These are phyloP conservation scores for Theodoxus fluviatilis DNA, from an alignment of 2,888 invertebrate species.

Conservation along the genomic window DNA sequence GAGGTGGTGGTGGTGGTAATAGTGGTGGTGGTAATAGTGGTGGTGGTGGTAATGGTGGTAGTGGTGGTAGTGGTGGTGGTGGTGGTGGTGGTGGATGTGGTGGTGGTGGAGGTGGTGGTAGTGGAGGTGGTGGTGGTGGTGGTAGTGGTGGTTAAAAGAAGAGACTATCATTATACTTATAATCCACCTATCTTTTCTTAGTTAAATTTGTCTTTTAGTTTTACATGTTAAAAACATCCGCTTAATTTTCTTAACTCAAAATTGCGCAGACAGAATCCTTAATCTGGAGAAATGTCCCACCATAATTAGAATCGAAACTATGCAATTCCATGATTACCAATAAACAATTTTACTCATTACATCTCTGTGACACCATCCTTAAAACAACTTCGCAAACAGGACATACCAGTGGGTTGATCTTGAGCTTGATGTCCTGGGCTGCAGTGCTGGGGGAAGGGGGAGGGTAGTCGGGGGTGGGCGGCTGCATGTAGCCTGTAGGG, in stretches of 20 bases:
- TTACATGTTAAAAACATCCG: too few species aligned
- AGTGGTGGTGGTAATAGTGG: not conserved
- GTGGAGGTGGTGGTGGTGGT: not conserved
- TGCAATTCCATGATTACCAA: too few species aligned
- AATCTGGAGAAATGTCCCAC: too few species aligned
- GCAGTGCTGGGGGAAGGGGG: conserved; percentile 90
- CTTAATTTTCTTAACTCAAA: too few species aligned
- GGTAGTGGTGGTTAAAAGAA: not conserved
- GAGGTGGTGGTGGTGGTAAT: not conserved
- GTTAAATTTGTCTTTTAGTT: too few species aligned
- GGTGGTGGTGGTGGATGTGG: not conserved
- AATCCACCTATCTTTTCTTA: too few species aligned
- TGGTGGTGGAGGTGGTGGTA: not conserved
- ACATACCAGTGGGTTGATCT: conserved; percentile 87
- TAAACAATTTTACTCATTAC: too few species aligned
- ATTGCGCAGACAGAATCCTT: too few species aligned
- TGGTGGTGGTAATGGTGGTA: not conserved
- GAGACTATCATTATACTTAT: too few species aligned
- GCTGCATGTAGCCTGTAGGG: conserved; percentile 88
- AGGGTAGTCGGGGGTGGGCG: conserved; percentile 92
- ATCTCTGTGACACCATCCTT: too few species aligned
- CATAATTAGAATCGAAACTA: too few species aligned
- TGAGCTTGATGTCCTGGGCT: conserved; percentile 85
- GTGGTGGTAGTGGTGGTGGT: not conserved
- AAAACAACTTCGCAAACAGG: too few species aligned